These are phyloP conservation scores for Gila robusta DNA, from an alignment of 2,797 vertebrate genomes.

Conservation along the genomic window DNA sequence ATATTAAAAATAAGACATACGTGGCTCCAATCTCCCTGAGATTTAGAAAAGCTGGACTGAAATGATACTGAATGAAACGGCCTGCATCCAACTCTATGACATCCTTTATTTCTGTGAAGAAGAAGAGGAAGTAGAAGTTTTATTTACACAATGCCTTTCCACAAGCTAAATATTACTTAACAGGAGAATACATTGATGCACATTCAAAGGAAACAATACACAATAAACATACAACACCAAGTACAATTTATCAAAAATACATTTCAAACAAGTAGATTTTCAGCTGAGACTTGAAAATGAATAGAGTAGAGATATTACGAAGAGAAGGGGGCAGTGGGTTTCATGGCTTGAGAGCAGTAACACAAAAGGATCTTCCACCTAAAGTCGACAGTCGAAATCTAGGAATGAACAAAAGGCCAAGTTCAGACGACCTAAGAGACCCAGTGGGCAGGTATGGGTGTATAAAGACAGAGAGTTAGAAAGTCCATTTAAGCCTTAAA, in stretches of 20 bases:
- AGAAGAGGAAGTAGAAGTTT: neutral
- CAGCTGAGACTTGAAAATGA: neutral
- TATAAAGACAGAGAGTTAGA: neutral
- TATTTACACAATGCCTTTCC: neutral
- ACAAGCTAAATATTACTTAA: neutral
- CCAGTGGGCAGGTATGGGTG: neutral
- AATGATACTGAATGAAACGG: conserved; percentile 90
- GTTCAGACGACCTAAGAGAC: neutral
- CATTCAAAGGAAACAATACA: neutral
- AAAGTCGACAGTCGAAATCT: neutral
- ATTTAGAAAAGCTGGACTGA: conserved; percentile 86
- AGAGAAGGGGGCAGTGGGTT: neutral
- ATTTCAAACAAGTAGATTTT: neutral
- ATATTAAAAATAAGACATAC: conserved; percentile 67
- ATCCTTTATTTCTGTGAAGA: conserved; percentile 74
- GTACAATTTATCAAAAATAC: neutral
- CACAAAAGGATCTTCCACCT: neutral
- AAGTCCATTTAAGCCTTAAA: neutral
- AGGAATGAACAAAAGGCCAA: neutral
- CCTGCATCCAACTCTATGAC: conserved; percentile 80
- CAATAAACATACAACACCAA: neutral
- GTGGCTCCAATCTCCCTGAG: conserved; percentile 89
- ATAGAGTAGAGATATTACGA: neutral
- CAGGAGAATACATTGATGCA: neutral
- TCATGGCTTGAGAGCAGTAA: neutral